Conservation (phyloP, 2,113 vertebrate genomes). For the Ploceus nigricollis region DNA sequence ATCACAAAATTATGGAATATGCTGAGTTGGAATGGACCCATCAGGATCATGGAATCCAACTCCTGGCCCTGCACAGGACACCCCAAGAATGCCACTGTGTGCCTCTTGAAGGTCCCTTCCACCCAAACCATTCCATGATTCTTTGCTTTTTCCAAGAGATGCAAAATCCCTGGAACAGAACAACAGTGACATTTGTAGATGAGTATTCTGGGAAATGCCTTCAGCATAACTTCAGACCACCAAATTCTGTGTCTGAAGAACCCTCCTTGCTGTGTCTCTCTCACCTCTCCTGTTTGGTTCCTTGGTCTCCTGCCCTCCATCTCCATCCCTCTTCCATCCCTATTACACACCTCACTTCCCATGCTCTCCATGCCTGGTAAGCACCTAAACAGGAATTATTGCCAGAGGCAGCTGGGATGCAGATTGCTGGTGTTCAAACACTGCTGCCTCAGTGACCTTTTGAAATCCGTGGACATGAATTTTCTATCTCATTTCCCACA, state of each 20-base stretch:
- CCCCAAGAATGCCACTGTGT: not conserved
- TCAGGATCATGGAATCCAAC: fast-evolving
- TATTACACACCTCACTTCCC: not conserved
- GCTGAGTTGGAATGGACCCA: too few species aligned
- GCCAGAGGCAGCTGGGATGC: not conserved
- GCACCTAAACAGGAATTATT: conserved; percentile 6
- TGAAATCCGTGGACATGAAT: not conserved
- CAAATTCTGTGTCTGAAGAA: not conserved
- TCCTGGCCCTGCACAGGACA: not conserved
- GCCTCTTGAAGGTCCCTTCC: not conserved
- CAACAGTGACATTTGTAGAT: too few species aligned
- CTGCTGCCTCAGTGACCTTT: conserved; percentile 31
- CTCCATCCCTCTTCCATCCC: not conserved
- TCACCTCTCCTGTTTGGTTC: not conserved
- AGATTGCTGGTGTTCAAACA: not conserved
- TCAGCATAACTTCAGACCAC: not conserved
- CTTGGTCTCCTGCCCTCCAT: not conserved
- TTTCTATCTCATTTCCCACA: conserved; percentile 19
- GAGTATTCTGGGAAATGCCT: not conserved
- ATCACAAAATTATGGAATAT: not conserved
- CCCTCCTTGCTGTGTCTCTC: not conserved
- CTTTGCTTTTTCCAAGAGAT: not conserved
- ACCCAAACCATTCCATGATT: not conserved
- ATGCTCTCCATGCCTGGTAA: not conserved
- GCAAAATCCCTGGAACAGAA: not conserved